phyloP scores from a whole-genome alignment of 2,113 vertebrate species.

The Candoia aspera region DNA sequence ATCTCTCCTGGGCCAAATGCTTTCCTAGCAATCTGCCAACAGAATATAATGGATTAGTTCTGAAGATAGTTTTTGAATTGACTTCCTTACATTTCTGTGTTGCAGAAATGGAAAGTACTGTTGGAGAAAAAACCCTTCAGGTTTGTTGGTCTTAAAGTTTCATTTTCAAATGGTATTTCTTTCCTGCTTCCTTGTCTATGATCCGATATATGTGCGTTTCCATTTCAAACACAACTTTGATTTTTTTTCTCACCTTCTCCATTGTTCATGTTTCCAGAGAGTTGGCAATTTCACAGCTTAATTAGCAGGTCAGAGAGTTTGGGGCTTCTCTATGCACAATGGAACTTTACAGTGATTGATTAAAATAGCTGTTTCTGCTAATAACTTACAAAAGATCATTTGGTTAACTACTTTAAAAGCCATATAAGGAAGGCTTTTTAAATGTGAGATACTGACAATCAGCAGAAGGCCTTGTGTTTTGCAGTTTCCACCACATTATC shows the following conservation, averaged over 20 bases:
- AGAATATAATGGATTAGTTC: not conserved
- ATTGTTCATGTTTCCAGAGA: conserved; percentile 64
- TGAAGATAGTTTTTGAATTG: not conserved
- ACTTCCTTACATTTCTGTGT: not conserved
- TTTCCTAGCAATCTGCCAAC: too few species aligned
- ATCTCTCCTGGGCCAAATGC: too few species aligned
- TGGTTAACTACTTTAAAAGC: conserved; percentile 44
- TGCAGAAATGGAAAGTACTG: not conserved
- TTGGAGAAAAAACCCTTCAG: not conserved
- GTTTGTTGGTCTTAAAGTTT: not conserved
- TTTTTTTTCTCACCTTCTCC: conserved; percentile 62
- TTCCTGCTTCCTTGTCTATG: conserved; percentile 30
- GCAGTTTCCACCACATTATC: not conserved
- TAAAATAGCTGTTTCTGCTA: conserved; percentile 61
- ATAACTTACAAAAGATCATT: conserved; percentile 34
- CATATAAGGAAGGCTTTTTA: conserved; percentile 42
- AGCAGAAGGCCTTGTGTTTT: not conserved
- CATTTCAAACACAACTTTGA: conserved; percentile 64
- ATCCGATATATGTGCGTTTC: conserved; percentile 54
- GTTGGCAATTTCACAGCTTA: conserved; percentile 67
- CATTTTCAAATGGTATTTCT: conserved; percentile 28
- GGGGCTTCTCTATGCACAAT: conserved; percentile 55
- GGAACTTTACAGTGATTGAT: conserved; percentile 66
- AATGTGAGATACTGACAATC: conserved; percentile 19
- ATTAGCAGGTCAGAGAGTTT: conserved; percentile 66